These are phyloP conservation scores for Drosophila virilis DNA, from an alignment of 1,140 invertebrate species.

Conservation along the genomic window DNA sequence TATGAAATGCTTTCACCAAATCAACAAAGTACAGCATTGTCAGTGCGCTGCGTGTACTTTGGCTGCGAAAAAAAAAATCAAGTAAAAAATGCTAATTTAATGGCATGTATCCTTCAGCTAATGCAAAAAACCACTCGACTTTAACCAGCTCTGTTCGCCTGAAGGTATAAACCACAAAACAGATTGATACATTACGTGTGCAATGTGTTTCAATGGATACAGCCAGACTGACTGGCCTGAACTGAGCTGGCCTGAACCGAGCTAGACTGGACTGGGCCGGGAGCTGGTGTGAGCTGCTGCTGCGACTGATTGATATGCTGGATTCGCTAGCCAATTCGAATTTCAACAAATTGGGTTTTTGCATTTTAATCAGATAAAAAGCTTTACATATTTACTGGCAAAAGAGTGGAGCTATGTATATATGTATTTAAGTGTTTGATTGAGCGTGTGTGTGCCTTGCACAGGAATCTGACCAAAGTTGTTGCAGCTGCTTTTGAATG, in stretches of 20 bases:
- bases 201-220: conserved; percentile 54
- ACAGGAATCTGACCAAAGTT: conserved; percentile 51
- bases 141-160: not conserved
- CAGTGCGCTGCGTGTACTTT: not conserved
- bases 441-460: not conserved
- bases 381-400: conserved; percentile 45
- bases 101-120: conserved; percentile 22
- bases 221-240: not conserved
- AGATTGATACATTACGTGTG: conserved; percentile 77
- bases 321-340: conserved; percentile 63
- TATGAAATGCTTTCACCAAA: conserved; percentile 6
- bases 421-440: not conserved
- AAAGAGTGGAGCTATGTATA: not conserved
- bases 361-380: conserved; percentile 79
- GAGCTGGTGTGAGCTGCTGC: conserved; percentile 19
- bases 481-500: conserved; percentile 53
- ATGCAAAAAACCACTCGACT: conserved; percentile 25
- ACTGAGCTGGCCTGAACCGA: not conserved
- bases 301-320: conserved; percentile 67
- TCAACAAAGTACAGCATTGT: not conserved
- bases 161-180: conserved; percentile 65
- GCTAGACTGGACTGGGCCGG: conserved; percentile 3
- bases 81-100: conserved; percentile 37
- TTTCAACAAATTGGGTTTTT: conserved; percentile 75
- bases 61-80: not conserved